Evolutionary conservation across 2,113 vertebrate genomes (phyloP).

Genomic region (Setophaga kirtlandii): DNA sequence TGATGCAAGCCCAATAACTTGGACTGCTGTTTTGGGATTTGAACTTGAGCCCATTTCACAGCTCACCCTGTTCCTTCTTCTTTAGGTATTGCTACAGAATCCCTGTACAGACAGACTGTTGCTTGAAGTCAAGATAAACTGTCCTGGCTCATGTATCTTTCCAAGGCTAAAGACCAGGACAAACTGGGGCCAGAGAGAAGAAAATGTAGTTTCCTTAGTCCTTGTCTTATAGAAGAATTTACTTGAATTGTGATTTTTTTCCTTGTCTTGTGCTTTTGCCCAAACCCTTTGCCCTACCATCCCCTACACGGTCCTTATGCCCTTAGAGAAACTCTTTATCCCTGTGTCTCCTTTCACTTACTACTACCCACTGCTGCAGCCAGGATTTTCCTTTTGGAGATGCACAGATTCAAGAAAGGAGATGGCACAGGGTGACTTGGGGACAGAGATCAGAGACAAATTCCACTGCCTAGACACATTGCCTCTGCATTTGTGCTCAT

Average conservation of each 20-base stretch:
- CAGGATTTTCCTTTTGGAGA: not conserved
- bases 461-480: not conserved
- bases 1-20: not conserved
- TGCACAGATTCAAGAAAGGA: not conserved
- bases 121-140: not conserved
- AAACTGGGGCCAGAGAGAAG: not conserved
- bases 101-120: not conserved
- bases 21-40: not conserved
- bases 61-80: not conserved
- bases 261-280: not conserved
- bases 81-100: not conserved
- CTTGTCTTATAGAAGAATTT: not conserved
- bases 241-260: not conserved
- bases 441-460: not conserved
- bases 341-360: not conserved
- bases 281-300: not conserved
- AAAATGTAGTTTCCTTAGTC: not conserved
- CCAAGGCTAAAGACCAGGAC: not conserved
- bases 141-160: not conserved
- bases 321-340: not conserved
- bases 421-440: not conserved
- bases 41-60: not conserved
- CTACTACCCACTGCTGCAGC: not conserved
- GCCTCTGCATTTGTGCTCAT: not conserved
- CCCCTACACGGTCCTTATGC: not conserved